A percentile compares a stretch with the other conserved stretches of the same genome.
Evolutionary conservation across 2,113 vertebrate species (phyloP).

Genomic region (Murina feae): DNA sequence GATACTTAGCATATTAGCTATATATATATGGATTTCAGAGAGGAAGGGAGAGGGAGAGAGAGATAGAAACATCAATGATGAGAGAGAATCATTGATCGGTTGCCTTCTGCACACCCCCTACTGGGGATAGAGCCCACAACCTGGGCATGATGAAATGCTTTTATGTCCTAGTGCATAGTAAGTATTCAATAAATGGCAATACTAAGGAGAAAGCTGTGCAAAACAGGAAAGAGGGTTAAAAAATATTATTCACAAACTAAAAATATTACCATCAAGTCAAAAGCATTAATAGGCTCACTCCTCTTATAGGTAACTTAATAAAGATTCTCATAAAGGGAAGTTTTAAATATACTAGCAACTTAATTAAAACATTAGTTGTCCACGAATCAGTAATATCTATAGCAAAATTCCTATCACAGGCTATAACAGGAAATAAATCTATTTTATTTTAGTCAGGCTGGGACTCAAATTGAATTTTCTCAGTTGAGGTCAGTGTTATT

Average conservation of each 20-base stretch:
- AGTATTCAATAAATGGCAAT: neutral
- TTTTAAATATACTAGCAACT: constrained; percentile 11
- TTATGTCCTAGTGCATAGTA: neutral
- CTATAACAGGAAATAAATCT: constrained; percentile 11
- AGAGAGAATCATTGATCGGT: too few relatives aligned
- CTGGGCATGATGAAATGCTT: neutral
- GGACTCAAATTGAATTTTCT: neutral
- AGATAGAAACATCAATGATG: too few relatives aligned
- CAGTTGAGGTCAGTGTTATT: neutral
- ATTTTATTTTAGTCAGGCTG: neutral
- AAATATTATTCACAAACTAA: neutral
- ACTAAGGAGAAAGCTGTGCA: neutral
- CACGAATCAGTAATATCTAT: neutral
- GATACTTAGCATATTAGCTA: too few relatives aligned
- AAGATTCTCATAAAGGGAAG: neutral
- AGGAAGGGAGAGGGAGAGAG: too few relatives aligned
- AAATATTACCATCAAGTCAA: neutral
- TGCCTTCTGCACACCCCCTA: too few relatives aligned
- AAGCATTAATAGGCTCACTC: neutral
- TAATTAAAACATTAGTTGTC: neutral
- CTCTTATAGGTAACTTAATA: neutral
- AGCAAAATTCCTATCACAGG: neutral
- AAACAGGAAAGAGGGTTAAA: neutral
- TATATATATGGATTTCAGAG: too few relatives aligned
- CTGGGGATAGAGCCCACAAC: too few relatives aligned